Percentiles rank a stretch among this genome's conserved stretches.
phyloP scores from a whole-genome alignment of 2,797 vertebrate genomes.

The Tragelaphus oryx region DNA sequence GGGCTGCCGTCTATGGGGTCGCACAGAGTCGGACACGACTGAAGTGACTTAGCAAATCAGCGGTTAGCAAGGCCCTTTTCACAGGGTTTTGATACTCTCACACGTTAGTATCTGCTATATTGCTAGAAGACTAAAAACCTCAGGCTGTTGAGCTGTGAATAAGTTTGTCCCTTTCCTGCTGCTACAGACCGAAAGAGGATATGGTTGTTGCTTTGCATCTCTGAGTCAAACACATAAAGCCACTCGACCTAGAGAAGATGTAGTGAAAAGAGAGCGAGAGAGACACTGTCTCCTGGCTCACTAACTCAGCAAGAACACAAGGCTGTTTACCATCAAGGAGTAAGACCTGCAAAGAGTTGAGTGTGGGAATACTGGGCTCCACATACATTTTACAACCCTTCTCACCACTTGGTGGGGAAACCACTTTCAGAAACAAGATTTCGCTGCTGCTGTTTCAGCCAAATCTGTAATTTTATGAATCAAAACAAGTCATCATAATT shows the following conservation, averaged over 20 bases:
- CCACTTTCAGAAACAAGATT: conserved; percentile 2
- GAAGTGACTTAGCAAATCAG: not conserved
- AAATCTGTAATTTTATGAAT: not conserved
- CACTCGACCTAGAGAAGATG: not conserved
- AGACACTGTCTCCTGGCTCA: not conserved
- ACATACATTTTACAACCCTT: not conserved
- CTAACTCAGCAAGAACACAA: not conserved
- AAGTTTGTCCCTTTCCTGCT: not conserved
- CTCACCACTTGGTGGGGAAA: not conserved
- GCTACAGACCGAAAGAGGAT: not conserved
- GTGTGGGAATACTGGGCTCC: not conserved
- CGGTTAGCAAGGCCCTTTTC: not conserved
- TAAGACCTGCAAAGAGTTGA: not conserved
- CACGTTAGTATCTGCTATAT: not conserved
- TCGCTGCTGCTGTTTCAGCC: not conserved
- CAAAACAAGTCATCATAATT: conserved; percentile 11
- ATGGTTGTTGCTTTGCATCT: not conserved
- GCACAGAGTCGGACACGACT: too few relatives aligned
- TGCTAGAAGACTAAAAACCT: not conserved
- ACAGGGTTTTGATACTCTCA: not conserved
- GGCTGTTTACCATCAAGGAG: not conserved
- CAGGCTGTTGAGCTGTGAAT: not conserved
- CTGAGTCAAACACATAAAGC: not conserved
- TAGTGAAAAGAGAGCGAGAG: not conserved
- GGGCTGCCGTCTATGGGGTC: too few relatives aligned